Base-by-base conservation (phyloP, 2,888 invertebrate species). In the Meiosimyza decipiens region DNA sequence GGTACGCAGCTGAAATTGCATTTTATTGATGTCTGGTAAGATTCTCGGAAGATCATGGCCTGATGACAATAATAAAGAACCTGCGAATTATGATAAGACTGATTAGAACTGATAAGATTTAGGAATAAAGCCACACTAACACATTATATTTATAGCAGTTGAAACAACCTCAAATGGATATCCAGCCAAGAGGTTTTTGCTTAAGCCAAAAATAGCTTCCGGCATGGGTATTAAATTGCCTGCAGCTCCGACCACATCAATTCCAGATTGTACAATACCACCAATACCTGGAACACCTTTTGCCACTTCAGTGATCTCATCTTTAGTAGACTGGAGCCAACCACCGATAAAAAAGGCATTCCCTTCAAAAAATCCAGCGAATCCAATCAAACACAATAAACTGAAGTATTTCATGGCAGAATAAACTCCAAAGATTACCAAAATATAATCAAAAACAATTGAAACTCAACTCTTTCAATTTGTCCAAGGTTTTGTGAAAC, bases 101-200 rank as follows among this genome's bases (percentile, higher is more conserved):
- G 55, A 40, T 13, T 22, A 12, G 11, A 57, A 1, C 40, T 60
- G 22, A 22, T 22, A 22, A 22, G 22, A 22, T 22, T 2, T 22
- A 15, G 1, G 33, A 47, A 50, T 4, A 2, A n/a, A 7, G 55
- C 51, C 2, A 5, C 6, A 80, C 85, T 82, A 77, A 86, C 86
- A 86, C 49, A 86, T 75, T 7, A 77, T 71, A 76, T 83, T 86
- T 3, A 86, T 78, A 1, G 84, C 77, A 6, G 73, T 74, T 6
- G 84, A 83, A 2, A 81, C 82, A 74, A 82, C 78, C 62, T 86
- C 85, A 51, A 86, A 82, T 13, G 86, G 86, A 77, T 85, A 84
- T 6, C 86, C 86, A 50, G 82, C 85, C n/a, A 86, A 54, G 0
- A 84, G n/a, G 63, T 86, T 82, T 67, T 86, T 86, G 60, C 84